These are phyloP conservation scores for Eublepharis macularius DNA, from an alignment of 2,113 vertebrate genomes.

Conservation along the genomic window DNA sequence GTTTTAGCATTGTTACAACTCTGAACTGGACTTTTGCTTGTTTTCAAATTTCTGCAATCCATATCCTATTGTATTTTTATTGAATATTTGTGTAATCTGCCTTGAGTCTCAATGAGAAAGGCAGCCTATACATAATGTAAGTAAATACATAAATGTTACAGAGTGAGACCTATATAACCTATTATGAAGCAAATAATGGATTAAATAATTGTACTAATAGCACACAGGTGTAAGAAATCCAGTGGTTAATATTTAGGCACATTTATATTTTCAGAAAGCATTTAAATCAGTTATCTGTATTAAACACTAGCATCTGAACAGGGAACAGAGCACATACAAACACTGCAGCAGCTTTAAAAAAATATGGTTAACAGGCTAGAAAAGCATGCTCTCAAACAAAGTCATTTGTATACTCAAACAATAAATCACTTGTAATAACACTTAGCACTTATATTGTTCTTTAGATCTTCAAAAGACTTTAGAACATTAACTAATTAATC, in stretches of 20 bases:
- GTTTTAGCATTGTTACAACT: too few species aligned
- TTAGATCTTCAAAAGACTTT: background rate
- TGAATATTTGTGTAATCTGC: too few species aligned
- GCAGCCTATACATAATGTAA: too few species aligned
- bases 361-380: background rate
- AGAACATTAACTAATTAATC: constrained; percentile 15
- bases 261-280: background rate
- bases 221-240: background rate
- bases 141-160: background rate
- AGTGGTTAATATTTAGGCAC: background rate
- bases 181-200: background rate
- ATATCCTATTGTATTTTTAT: too few species aligned
- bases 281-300: background rate
- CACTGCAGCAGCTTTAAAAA: background rate
- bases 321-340: background rate
- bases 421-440: background rate
- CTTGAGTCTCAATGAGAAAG: too few species aligned
- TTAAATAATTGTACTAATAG: background rate
- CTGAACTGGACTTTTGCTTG: too few species aligned
- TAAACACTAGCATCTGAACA: background rate
- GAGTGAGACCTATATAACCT: background rate
- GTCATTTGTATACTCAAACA: background rate
- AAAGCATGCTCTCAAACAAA: background rate
- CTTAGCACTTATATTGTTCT: background rate
- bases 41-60: too few species aligned